These are phyloP conservation scores for Xiphydria camelus DNA, from an alignment of 2,888 invertebrate species.

Conservation along the genomic window DNA sequence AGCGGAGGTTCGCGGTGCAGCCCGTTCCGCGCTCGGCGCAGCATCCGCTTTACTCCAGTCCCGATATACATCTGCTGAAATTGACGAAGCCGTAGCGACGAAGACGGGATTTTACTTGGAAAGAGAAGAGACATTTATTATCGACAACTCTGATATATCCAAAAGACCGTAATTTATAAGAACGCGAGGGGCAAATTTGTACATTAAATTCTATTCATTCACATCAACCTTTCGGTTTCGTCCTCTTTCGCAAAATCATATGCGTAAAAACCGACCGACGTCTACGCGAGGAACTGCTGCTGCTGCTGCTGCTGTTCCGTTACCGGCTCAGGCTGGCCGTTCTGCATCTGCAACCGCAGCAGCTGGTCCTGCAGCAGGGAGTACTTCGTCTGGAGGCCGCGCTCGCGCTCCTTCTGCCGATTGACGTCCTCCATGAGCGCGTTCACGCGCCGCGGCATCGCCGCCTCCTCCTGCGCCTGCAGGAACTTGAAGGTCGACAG, in stretches of 20 bases:
- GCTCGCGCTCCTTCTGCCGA: slow-evolving; percentile 89
- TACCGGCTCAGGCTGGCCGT: no score
- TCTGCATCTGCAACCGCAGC: slow-evolving; percentile 48
- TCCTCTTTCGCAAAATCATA: no score
- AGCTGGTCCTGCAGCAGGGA: slow-evolving; percentile 72
- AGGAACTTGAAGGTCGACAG: slow-evolving; percentile 88
- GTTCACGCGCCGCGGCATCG: slow-evolving; percentile 88
- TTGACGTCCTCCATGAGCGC: slow-evolving; percentile 90
- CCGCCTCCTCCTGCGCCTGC: slow-evolving; percentile 85
- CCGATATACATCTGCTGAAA: slow-evolving; percentile 66
- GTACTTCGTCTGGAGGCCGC: slow-evolving; percentile 81
- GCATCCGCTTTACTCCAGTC: slow-evolving; percentile 65
- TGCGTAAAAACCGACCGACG: no score
- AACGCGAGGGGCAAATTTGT: no score
- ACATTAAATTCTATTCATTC: no score
- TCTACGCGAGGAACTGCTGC: slow-evolving; percentile 18
- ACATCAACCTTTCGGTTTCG: no score
- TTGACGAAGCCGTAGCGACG: slow-evolving; percentile 34
- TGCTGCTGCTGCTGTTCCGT: slow-evolving; percentile 33
- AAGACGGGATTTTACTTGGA: not conserved
- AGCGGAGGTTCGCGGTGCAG: slow-evolving; percentile 52
- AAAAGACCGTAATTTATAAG: no score
- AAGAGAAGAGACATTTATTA: not conserved
- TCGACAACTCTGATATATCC: no score
- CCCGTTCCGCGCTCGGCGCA: slow-evolving; percentile 65